These are phyloP conservation scores for Fringilla coelebs DNA, from an alignment of 2,797 vertebrate species.

Conservation along the genomic window DNA sequence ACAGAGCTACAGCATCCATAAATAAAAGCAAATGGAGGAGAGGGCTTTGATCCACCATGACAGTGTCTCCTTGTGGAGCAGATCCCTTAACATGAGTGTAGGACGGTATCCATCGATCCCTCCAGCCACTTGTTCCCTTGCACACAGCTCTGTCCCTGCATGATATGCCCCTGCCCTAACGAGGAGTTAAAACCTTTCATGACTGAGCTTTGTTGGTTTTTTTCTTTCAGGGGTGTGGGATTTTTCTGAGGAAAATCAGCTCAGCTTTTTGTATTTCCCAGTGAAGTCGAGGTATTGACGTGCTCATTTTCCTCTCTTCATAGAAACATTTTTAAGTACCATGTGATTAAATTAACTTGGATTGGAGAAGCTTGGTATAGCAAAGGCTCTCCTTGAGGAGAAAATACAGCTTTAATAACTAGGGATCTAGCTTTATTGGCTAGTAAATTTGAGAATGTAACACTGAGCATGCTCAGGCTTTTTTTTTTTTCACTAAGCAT, in stretches of 20 bases:
- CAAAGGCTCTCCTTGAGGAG: slow-evolving; percentile 7
- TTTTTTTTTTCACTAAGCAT: background rate
- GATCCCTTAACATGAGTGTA: accelerated
- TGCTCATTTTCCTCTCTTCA: background rate
- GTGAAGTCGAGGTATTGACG: background rate
- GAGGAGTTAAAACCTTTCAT: background rate
- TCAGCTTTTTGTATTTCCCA: background rate
- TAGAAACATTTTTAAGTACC: background rate
- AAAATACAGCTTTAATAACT: slow-evolving; percentile 47
- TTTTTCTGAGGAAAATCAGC: background rate
- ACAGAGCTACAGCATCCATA: background rate
- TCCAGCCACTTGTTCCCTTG: background rate
- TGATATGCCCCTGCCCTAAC: background rate
- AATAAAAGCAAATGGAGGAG: background rate
- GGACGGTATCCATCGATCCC: background rate
- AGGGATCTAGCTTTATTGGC: slow-evolving; percentile 12
- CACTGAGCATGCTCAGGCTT: slow-evolving; percentile 6
- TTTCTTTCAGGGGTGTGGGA: background rate
- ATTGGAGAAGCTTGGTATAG: background rate
- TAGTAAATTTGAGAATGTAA: background rate
- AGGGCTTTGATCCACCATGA: background rate
- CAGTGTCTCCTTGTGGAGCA: background rate
- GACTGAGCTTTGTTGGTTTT: background rate
- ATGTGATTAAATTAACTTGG: slow-evolving; percentile 8
- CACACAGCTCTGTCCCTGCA: background rate